Evolutionary conservation across 37 sponge, comb jelly and placozoan genomes (phyloP).

Genomic region (Oscarella lobularis): DNA sequence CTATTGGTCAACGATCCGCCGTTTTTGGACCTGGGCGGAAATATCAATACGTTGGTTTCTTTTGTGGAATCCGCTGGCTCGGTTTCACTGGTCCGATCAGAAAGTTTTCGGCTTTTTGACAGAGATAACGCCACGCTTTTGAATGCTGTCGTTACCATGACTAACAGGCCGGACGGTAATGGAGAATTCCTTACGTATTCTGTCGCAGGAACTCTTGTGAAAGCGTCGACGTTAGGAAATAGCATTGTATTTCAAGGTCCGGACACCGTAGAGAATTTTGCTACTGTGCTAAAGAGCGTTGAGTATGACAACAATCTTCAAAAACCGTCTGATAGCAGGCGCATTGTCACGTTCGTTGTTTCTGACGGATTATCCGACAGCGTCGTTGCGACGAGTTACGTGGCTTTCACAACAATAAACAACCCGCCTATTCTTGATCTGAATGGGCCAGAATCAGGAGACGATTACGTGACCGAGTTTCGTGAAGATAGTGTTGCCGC

Average conservation of each 20-base stretch:
- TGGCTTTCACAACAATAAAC: conserved; percentile 28
- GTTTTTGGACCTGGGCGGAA: background rate
- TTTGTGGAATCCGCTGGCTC: background rate
- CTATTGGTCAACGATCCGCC: conserved; percentile 52
- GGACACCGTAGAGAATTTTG: conserved; percentile 20
- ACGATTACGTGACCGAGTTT: conserved; percentile 10
- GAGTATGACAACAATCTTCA: background rate
- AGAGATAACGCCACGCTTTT: background rate
- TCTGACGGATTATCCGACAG: conserved; percentile 10
- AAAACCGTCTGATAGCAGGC: background rate
- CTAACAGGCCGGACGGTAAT: background rate
- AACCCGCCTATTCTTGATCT: conserved; percentile 53
- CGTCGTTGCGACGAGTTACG: conserved; percentile 11
- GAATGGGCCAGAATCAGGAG: conserved; percentile 28
- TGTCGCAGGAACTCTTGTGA: background rate
- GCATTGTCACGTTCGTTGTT: conserved; percentile 11
- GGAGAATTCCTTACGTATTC: background rate
- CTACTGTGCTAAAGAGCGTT: background rate
- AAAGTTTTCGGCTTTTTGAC: background rate
- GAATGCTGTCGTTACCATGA: background rate
- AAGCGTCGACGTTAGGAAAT: background rate
- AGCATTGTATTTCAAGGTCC: conserved; percentile 6
- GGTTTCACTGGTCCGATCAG: background rate
- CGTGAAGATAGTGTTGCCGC: conserved; percentile 16
- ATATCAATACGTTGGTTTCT: background rate